Base-by-base conservation (phyloP, 2,113 vertebrate genomes). In the Pseudopodoces humilis region DNA sequence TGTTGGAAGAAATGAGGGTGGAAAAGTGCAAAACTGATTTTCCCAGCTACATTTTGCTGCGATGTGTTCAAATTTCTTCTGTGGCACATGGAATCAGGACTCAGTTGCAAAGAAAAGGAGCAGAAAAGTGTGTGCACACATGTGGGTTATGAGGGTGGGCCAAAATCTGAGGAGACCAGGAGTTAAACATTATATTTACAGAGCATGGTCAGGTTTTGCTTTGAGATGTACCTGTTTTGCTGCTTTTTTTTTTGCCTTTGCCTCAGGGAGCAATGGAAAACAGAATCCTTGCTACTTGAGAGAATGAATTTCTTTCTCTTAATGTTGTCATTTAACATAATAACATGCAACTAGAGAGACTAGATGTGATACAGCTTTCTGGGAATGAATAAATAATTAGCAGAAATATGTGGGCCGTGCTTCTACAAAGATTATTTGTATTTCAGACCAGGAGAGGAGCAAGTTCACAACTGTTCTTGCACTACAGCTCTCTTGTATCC, bases 41-140 rank as follows among this genome's bases (percentile, higher is more conserved):
- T 89, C 8, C 39, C 13, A 52, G 41, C 10, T 65, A 15, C 0
- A 0, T 68, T 88, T 82, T 80, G 28, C 68, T 64, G 30, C 37
- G n/a, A 37, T 69, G 5, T n/a, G 31, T 44, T 52, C n/a, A 33
- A 31, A 55, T 60, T 72, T 19, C 15, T 80, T 69, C 23, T 88
- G 62, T 33, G 53, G 19, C 37, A 14, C n/a, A 76, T 6, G 1
- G n/a, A 47, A 77, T 37, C 23, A 31, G 68, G 28, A 30, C 19
- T 44, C 11, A 7, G 14, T 8, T 60, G 41, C 41, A 60, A 22
- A 55, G 44, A 59, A 56, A 52, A 92, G 50, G 39, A 63, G 23
- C 13, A 14, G 27, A 44, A 79, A 62, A 1, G 1, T 2, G 0
- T 25, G 11, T 50, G 16, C 6, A 10, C 2, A 15, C 4, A 1